Evolutionary conservation across 2,797 vertebrate species (phyloP), one percentile per base, ranked within the genome.

Genomic region (Sebastes wilsoni): DNA sequence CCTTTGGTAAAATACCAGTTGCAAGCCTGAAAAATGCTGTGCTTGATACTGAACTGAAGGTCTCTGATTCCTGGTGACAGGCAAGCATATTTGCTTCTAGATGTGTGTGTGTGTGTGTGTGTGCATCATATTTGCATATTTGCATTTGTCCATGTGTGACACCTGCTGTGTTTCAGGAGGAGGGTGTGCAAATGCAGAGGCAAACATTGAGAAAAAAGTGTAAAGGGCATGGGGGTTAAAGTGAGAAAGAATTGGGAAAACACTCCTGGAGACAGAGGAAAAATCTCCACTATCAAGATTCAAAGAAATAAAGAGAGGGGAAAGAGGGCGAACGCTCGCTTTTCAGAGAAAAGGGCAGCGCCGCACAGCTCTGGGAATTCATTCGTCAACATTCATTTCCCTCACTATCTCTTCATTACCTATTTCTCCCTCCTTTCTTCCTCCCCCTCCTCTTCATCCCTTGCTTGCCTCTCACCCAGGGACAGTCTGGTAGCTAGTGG

Each of bases 391-490:
- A 42, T 68, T 77, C 65, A 75, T 77, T 81, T 83, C 56, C 77
- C 22, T 71, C 80, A 75, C 79, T 64, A 49, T 89, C 72, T 83
- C 83, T 83, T 36, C 81, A 82, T 86, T 85, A 81, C 83, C 73
- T 81, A 49, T 66, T 67, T 34, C 18, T 46, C 59, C 73, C 76
- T 68, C 76, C 56, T 55, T 27, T 28, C 72, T 61, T 77, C 77
- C 78, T 83, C 85, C 87, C 84, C 84, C 76, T 87, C 75, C 80
- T 83, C 80, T 77, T 84, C 88, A 85, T 90, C 86, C 80, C 75
- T 81, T 11, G 73, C 78, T 65, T 84, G 86, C 54, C 78, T 82
- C 83, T 87, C 90, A 89, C 88, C 75, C 72, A 80, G 89, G 87
- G 88, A 90, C 89, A 87, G 79, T 91, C 72, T 90, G 76, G 28